A percentile compares a stretch with the other conserved stretches of the same genome.
These are phyloP conservation scores for Caenorhabditis becei DNA, from an alignment of 2,888 invertebrate genomes.

Conservation along the genomic window DNA sequence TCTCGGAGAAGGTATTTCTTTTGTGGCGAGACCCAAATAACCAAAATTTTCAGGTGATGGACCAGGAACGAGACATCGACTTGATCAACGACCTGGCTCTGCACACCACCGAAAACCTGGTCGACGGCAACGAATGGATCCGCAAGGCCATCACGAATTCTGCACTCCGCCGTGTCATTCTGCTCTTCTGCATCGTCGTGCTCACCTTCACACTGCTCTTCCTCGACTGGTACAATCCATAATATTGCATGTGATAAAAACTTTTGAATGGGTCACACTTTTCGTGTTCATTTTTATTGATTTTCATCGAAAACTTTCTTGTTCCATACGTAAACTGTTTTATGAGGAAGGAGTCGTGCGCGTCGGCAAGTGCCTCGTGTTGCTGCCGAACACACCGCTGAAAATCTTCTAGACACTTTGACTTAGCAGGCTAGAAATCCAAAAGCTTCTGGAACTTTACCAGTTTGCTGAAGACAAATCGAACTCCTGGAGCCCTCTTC, in stretches of 20 bases:
- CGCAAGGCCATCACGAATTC: conserved; percentile 96
- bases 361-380: conserved; percentile 7
- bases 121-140: conserved; percentile 96
- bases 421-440: too few species aligned
- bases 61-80: conserved; percentile 90
- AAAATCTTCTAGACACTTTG: conserved; percentile 43
- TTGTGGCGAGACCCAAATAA: background rate
- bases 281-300: conserved; percentile 1
- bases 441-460: too few species aligned
- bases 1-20: conserved; percentile 90
- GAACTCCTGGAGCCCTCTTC: too few species aligned
- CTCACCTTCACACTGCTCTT: conserved; percentile 96
- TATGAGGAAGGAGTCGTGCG: conserved; percentile 29
- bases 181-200: conserved; percentile 94
- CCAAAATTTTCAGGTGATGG: conserved; percentile 82
- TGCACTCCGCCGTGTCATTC: conserved; percentile 94
- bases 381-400: conserved; percentile 46
- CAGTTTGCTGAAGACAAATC: too few species aligned
- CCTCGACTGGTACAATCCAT: conserved; percentile 96
- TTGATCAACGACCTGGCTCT: conserved; percentile 91
- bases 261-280: background rate
- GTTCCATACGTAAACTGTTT: conserved; percentile 30
- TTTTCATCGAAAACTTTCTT: too few species aligned
- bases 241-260: conserved; percentile 16
- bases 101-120: conserved; percentile 94